Percentiles rank a stretch among this genome's conserved stretches.
phyloP scores from a whole-genome alignment of 2,113 vertebrate genomes.

The Anarrhichthys ocellatus region DNA sequence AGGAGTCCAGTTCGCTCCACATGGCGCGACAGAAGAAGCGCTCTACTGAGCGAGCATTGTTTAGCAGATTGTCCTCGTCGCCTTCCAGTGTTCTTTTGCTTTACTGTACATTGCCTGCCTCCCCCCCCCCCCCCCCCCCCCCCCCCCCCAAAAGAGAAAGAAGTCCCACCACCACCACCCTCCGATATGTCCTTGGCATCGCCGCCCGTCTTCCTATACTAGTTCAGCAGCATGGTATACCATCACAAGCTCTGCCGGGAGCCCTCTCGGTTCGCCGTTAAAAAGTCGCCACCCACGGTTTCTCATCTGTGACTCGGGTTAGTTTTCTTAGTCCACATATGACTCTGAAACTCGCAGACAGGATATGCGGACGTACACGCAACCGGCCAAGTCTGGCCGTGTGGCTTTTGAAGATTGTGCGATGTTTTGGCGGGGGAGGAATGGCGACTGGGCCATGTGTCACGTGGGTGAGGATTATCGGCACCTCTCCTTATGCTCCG shows the following conservation, averaged over 20 bases:
- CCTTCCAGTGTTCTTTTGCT: slow-evolving; percentile 75
- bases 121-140: background rate
- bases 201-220: slow-evolving; percentile 14
- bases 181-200: slow-evolving; percentile 63
- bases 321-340: slow-evolving; percentile 45
- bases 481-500: slow-evolving; percentile 82
- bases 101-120: slow-evolving; percentile 82
- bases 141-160: slow-evolving; percentile 11
- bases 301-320: slow-evolving; percentile 20
- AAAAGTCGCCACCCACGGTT: slow-evolving; percentile 37
- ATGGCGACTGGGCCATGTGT: slow-evolving; percentile 74
- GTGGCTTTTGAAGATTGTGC: slow-evolving; percentile 70
- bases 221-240: background rate
- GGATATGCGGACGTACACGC: slow-evolving; percentile 51
- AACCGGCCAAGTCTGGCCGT: slow-evolving; percentile 64
- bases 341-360: slow-evolving; percentile 56
- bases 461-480: slow-evolving; percentile 76
- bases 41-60: slow-evolving; percentile 76
- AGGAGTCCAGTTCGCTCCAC: slow-evolving; percentile 75
- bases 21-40: slow-evolving; percentile 84
- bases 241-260: background rate
- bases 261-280: slow-evolving; percentile 7
- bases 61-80: slow-evolving; percentile 82
- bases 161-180: background rate
- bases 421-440: slow-evolving; percentile 74